Evolutionary conservation across 2,888 invertebrate genomes (phyloP), one percentile per base, ranked within the genome.

Genomic region (Ichneumoninae sp.): DNA sequence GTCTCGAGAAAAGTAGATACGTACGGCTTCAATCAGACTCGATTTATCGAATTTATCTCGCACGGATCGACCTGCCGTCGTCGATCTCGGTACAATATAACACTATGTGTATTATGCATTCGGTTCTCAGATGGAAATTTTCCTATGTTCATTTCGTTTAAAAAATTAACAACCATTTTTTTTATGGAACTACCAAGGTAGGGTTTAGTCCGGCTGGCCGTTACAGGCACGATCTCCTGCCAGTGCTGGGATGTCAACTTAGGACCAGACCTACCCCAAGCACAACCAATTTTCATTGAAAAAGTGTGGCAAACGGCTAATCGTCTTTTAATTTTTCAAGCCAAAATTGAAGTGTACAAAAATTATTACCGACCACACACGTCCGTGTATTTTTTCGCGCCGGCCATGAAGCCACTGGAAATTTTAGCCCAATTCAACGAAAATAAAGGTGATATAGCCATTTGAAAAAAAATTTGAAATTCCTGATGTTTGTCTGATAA

Each of bases 41-140:
- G 19, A 78, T 63, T 66, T 44, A 77, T 74, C 60, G 44, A 19
- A 73, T 78, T 69, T 30, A 63, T 68, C n/a, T 63, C 30, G 50
- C 71, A 74, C 36, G 50, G 60, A 30, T 63, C 60, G 73, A 30
- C 60, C 66, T 50, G 40, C 6, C 33, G 6, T 80, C 73, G 44
- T 68, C 80, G 57, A 40, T 78, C 22, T 47, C 60, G 33, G 19
- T 57, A 26, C 13, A 10, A 22, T 52, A 54, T 7, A 19, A 7
- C 10, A 75, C 52, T 13, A 3, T 26, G 52, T 76, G 54, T 50
- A 65, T 50, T 44, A 16, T 30, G 68, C 68, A 13, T n/a, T 36
- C 16, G 16, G 36, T 8, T 3, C 19, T 16, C 65, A 13, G 19
- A 7, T 36, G 26, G 1, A 40, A n/a, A 22, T 8, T 44, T 44